Evolutionary conservation across 2,113 vertebrate genomes (phyloP), one percentile per base, ranked within the genome.

Genomic region (Lepisosteus oculatus): DNA sequence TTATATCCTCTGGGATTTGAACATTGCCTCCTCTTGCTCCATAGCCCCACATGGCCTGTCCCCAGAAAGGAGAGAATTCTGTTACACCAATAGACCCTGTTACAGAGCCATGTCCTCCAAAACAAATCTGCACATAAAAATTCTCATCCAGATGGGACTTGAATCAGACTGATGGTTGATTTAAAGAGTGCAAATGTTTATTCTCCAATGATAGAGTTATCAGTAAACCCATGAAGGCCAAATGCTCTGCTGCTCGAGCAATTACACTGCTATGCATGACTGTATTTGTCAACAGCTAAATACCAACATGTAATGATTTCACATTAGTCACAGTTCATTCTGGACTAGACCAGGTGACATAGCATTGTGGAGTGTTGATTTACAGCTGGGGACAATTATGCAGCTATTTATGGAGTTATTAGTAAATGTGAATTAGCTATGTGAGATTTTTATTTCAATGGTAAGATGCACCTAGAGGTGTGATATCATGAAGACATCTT

Each of bases 201-300:
- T 65, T 5, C 42, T 43, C 9, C 5, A 54, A 17, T 51, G 65
- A 67, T 14, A 44, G 45, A 54, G 4, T 29, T 51, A 54, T 67
- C 44, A n/a, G 44, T 13, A 15, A 12, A 54, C 3, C 51, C 47
- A 54, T 7, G 45, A 66, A 12, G 15, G 51, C 44, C 6, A 51
- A 51, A 3, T 67, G 13, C 45, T 67, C n/a, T 54, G 45, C 13
- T 17, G 11, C 8, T 29, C 3, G 4, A 63, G 61, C 17, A 63
- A 17, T 29, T 63, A 29, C 61, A 63, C n/a, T 3, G 44, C 5
- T 14, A 8, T 44, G 64, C 64, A 65, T 44, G 64, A 43, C 14
- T 65, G 43, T 67, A 54, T 67, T 67, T 17, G 65, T 51, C 56
- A 59, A 59, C 56, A 59, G n/a, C 56, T 54, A 44, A 65, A 65